Base-by-base conservation (phyloP, 2,113 vertebrate species). In the Tor tambroides region DNA sequence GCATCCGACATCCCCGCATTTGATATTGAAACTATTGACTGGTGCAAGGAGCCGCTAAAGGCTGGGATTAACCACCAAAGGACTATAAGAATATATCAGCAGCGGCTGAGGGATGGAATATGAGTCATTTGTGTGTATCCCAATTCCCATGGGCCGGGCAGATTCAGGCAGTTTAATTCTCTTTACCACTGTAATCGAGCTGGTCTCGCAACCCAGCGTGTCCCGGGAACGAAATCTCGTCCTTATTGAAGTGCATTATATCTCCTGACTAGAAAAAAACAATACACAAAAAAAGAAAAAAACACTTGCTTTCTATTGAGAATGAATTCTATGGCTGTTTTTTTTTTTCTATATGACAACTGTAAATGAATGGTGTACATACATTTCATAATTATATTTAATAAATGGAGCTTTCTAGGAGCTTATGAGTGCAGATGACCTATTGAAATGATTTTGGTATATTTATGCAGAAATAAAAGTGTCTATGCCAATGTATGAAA, bases 371-470 rank as follows among this genome's bases (percentile, higher is more conserved):
- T 81, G 80, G 83, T 90, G 87, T 88, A 88, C 69, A 89, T 89
- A 75, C 12, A 84, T 90, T 90, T 89, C 88, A 86, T 86, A 89
- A 90, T 72, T 87, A 86, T 87, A 90, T 90, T 90, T 90, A 90
- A 89, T 90, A 90, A 90, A 90, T 65, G 30, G 80, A 84, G 87
- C 89, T 88, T 87, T 86, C 87, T 89, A 79, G 78, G 61, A 89
- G 88, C 86, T 77, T 86, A 46, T 83, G 84, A 80, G 79, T 83
- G 80, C 83, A 87, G 63, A 79, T 71, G 46, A 56, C 1, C 8
- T 32, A 75, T 87, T 71, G 14, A 82, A 74, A 43, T 80, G 38
- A 46, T 80, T 81, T 46, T 72, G 79, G 38, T 63, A 65, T 83
- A 35, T 83, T 51, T 67, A 32, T 41, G 56, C 12, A 41, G 38